Conservation (phyloP, 2,797 vertebrate genomes). For the Propithecus deckenii region DNA sequence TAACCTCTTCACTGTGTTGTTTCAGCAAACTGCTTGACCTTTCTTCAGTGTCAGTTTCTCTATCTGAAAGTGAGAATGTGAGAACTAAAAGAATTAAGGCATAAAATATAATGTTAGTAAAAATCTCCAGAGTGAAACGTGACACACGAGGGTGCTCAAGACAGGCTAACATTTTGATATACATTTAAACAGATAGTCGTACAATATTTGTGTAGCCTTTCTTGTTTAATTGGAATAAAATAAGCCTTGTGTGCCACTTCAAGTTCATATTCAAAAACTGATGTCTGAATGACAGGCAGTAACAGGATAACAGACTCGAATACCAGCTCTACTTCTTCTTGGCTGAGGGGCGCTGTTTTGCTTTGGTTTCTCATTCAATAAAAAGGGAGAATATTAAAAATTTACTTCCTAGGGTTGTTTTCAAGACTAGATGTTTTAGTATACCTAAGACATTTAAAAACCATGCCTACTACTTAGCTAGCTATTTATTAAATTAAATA, state of each 20-base stretch:
- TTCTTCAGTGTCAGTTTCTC: neutral
- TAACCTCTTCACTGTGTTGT: neutral
- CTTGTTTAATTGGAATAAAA: neutral
- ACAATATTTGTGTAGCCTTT: neutral
- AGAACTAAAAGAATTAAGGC: neutral
- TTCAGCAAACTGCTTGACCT: neutral
- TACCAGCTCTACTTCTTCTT: neutral
- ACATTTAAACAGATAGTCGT: neutral
- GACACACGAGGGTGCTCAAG: neutral
- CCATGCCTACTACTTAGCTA: neutral
- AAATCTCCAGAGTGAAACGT: neutral
- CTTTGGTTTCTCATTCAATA: neutral
- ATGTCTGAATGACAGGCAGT: neutral
- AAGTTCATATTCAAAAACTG: neutral
- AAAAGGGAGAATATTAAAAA: neutral
- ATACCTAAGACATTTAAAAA: neutral
- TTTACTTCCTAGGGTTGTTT: neutral
- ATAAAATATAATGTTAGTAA: neutral
- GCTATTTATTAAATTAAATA: neutral
- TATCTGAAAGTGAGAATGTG: neutral
- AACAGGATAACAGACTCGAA: neutral
- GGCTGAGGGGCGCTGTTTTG: neutral
- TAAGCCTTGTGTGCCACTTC: neutral
- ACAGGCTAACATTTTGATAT: neutral
- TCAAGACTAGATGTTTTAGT: neutral